A percentile compares a stretch with the other conserved stretches of the same genome.
Conservation (phyloP, 2,113 vertebrate species). For the Nipponia nippon region DNA sequence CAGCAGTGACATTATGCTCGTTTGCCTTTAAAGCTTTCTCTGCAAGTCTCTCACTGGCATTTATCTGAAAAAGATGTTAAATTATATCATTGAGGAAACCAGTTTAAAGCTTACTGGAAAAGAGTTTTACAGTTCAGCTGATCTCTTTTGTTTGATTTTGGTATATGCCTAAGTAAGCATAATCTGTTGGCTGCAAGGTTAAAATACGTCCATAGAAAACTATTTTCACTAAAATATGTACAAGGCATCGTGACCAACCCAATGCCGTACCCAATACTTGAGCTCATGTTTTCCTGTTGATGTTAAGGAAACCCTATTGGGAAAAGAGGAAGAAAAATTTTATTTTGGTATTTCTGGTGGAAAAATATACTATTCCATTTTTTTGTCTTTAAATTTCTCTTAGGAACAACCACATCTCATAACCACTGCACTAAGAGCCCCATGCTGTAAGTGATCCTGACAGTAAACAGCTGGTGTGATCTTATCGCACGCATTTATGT, state of each 20-base stretch:
- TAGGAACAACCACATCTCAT: not conserved
- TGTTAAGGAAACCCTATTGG: not conserved
- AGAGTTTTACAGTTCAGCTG: not conserved
- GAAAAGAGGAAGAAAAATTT: not conserved
- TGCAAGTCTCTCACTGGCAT: not conserved
- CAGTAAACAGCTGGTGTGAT: not conserved
- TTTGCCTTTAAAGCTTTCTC: not conserved
- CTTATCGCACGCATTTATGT: not conserved
- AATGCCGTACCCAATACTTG: not conserved
- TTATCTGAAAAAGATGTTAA: not conserved
- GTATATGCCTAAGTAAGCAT: not conserved
- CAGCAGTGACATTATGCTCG: not conserved
- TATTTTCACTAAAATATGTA: not conserved
- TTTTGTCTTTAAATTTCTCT: not conserved
- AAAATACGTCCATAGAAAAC: not conserved
- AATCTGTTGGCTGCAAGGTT: not conserved
- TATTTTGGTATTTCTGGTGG: not conserved
- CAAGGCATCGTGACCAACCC: not conserved
- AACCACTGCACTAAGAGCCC: not conserved
- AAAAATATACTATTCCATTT: not conserved
- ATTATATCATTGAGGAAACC: not conserved
- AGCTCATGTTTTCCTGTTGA: not conserved
- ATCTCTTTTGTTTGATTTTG: not conserved
- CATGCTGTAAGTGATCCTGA: not conserved
- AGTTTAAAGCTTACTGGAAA: constrained; percentile 26